These are phyloP conservation scores for Mionectes macconnelli DNA, from an alignment of 2,113 vertebrate species.

Conservation along the genomic window DNA sequence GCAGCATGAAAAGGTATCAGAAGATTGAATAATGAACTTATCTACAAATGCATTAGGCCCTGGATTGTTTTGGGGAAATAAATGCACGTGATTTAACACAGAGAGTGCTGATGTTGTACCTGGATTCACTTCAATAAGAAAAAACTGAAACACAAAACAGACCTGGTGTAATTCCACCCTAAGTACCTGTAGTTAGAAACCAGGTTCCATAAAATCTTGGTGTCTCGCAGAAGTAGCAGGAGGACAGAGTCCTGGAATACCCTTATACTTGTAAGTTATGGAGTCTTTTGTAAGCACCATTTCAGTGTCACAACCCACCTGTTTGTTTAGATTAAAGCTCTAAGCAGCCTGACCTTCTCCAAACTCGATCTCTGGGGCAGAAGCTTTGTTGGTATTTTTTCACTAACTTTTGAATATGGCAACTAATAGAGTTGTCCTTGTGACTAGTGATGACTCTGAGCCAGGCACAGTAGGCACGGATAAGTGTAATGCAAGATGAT, in stretches of 20 bases:
- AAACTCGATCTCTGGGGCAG: neutral
- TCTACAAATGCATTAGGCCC: neutral
- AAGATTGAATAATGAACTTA: constrained; percentile 40
- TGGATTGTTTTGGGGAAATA: constrained; percentile 32
- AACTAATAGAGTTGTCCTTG: constrained; percentile 21
- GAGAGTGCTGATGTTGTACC: neutral
- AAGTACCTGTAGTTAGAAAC: neutral
- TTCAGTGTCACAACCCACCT: neutral
- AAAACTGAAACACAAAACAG: neutral
- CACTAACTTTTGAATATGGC: neutral
- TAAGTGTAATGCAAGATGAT: neutral
- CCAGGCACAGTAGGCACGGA: neutral
- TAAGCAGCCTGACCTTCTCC: neutral
- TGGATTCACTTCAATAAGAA: neutral
- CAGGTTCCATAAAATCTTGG: neutral
- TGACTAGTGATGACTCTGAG: neutral
- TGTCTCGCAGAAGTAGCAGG: neutral
- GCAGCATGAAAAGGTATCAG: constrained; percentile 35
- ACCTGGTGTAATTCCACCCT: neutral
- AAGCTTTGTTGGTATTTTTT: neutral
- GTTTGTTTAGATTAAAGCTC: neutral
- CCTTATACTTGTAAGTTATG: neutral
- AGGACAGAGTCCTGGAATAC: neutral
- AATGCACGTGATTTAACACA: neutral
- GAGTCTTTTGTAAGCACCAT: neutral